These are phyloP conservation scores for Lacanobia wlatinum DNA, from an alignment of 2,888 invertebrate genomes.

Conservation along the genomic window DNA sequence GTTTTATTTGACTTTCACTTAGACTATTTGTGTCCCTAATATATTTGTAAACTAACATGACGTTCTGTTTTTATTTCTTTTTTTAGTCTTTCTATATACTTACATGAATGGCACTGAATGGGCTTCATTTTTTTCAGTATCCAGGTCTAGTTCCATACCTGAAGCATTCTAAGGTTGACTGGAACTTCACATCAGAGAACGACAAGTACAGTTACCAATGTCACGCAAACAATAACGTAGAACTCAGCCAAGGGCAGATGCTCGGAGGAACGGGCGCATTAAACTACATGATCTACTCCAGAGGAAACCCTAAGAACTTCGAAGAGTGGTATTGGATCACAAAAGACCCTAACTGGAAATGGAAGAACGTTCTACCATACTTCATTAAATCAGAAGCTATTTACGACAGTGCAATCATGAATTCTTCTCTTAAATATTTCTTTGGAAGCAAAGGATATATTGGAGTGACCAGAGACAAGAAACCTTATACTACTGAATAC, in stretches of 20 bases:
- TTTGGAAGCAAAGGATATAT: slow-evolving; percentile 54
- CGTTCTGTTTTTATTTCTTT: too few species aligned
- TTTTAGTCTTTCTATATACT: background rate
- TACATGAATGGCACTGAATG: background rate
- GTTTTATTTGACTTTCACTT: background rate
- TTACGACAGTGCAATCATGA: slow-evolving; percentile 29
- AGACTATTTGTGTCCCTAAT: background rate
- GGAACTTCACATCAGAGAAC: slow-evolving; percentile 44
- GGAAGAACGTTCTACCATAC: slow-evolving; percentile 51
- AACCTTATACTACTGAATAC: slow-evolving; percentile 16
- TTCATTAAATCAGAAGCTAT: slow-evolving; percentile 56
- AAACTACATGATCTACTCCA: slow-evolving; percentile 48
- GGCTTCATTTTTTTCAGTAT: slow-evolving; percentile 26
- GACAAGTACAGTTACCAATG: slow-evolving; percentile 35
- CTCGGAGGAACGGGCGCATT: slow-evolving; percentile 54
- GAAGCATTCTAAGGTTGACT: slow-evolving; percentile 37
- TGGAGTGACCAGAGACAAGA: slow-evolving; percentile 44
- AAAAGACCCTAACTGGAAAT: slow-evolving; percentile 51
- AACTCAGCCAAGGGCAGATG: slow-evolving; percentile 43
- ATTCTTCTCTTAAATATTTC: slow-evolving; percentile 22
- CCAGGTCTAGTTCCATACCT: slow-evolving; percentile 33
- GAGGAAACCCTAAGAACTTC: slow-evolving; percentile 43
- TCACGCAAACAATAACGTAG: background rate
- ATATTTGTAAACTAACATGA: background rate
- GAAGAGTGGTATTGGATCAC: slow-evolving; percentile 49